These are phyloP conservation scores for Colletes latitarsis DNA, from an alignment of 1,140 invertebrate species.

Conservation along the genomic window DNA sequence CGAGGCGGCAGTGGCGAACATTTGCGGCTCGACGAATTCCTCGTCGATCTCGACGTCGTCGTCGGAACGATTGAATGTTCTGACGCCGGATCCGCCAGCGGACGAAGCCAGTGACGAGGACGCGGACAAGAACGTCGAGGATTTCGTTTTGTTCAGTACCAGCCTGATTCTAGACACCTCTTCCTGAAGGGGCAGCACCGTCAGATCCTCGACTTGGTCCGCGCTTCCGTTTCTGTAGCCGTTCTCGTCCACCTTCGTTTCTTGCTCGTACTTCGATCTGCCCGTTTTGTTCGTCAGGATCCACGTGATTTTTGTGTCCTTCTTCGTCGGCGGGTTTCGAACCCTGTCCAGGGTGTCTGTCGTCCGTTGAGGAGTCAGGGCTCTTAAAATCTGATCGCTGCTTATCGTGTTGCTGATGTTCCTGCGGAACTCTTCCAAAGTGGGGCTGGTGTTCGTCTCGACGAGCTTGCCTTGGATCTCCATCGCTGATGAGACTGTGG, in stretches of 20 bases:
- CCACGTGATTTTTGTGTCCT: conserved; percentile 69
- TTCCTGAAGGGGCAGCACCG: conserved; percentile 71
- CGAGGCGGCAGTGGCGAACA: conserved; percentile 68
- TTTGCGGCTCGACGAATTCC: conserved; percentile 62
- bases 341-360: conserved; percentile 22
- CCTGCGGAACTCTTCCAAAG: conserved; percentile 11
- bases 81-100: conserved; percentile 42
- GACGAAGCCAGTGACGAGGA: conserved; percentile 44
- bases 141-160: conserved; percentile 65
- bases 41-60: conserved; percentile 64
- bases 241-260: conserved; percentile 49
- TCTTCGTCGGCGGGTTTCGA: conserved; percentile 54
- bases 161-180: conserved; percentile 64
- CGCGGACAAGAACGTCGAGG: conserved; percentile 43
- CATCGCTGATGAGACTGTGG: conserved; percentile 7
- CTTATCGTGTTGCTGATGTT: conserved; percentile 14
- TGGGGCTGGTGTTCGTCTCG: conserved; percentile 15
- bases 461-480: conserved; percentile 8
- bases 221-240: conserved; percentile 52
- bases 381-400: not conserved
- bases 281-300: conserved; percentile 61
- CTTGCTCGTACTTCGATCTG: conserved; percentile 62
- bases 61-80: conserved; percentile 67
- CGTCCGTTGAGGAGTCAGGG: conserved; percentile 19
- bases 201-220: conserved; percentile 67